phyloP scores from a whole-genome alignment of 2,113 vertebrate genomes.

The Chaenogobius annularis region DNA sequence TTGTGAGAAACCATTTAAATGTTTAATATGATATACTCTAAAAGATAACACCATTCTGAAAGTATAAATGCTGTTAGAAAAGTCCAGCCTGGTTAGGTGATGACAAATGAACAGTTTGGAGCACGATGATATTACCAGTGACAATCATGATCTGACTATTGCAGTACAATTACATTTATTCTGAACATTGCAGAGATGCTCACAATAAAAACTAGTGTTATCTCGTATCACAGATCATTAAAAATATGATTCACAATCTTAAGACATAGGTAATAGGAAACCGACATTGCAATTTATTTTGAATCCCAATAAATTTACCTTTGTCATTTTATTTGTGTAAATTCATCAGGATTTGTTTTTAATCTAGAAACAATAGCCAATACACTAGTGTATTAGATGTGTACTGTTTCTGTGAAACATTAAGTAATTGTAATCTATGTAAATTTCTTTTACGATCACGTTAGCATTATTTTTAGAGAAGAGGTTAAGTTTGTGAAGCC shows the following conservation, averaged over 20 bases:
- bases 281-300: background rate
- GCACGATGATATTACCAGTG: background rate
- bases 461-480: background rate
- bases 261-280: background rate
- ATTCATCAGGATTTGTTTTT: background rate
- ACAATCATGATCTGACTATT: background rate
- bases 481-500: background rate
- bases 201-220: background rate
- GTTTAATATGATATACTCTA: background rate
- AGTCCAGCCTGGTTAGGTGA: background rate
- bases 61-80: background rate
- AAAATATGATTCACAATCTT: too few species aligned
- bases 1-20: slow-evolving; percentile 8
- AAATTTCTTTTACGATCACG: background rate
- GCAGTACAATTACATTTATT: background rate
- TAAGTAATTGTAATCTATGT: background rate
- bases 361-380: background rate
- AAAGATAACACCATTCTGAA: background rate
- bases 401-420: slow-evolving; percentile 7
- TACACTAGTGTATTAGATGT: background rate
- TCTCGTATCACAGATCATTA: background rate
- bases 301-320: background rate
- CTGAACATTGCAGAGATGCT: background rate
- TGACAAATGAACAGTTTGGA: background rate
- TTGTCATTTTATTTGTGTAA: background rate